phyloP scores from a whole-genome alignment of 2,113 vertebrate species.

The Oryzias javanicus region DNA sequence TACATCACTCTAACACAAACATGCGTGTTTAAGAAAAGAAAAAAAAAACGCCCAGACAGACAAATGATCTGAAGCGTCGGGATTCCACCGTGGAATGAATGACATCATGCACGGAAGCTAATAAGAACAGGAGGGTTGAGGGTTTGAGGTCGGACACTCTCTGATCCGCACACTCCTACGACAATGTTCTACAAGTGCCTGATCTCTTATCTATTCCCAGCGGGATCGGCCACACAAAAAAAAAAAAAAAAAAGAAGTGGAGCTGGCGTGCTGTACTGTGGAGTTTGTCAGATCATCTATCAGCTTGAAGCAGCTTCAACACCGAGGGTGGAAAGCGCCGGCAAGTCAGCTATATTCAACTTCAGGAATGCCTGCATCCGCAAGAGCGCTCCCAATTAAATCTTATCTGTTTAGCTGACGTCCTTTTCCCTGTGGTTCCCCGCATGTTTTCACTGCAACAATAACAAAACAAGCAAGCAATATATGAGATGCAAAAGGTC shows the following conservation, averaged over 20 bases:
- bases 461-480: constrained; percentile 17
- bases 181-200: constrained; percentile 24
- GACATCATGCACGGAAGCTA: constrained; percentile 54
- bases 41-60: background rate
- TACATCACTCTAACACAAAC: constrained; percentile 1
- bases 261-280: constrained; percentile 7
- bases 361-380: constrained; percentile 24
- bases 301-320: constrained; percentile 36
- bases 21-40: background rate
- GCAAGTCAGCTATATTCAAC: constrained; percentile 49
- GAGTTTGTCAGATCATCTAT: constrained; percentile 51
- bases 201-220: constrained; percentile 43
- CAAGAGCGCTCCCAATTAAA: constrained; percentile 17
- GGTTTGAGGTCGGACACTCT: constrained; percentile 50
- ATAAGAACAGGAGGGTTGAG: constrained; percentile 55
- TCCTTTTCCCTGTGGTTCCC: constrained; percentile 12
- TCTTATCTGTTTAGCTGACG: constrained; percentile 28
- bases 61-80: background rate
- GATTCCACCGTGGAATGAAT: background rate
- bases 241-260: constrained; percentile 17
- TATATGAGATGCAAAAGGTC: constrained; percentile 38
- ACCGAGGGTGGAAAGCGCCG: constrained; percentile 6
- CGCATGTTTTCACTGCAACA: background rate
- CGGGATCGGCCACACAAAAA: constrained; percentile 22
- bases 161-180: constrained; percentile 5